Percentiles rank a stretch among this genome's conserved stretches.
phyloP scores from a whole-genome alignment of 1,140 invertebrate genomes.

The Ceratoteleas bidentatus region DNA sequence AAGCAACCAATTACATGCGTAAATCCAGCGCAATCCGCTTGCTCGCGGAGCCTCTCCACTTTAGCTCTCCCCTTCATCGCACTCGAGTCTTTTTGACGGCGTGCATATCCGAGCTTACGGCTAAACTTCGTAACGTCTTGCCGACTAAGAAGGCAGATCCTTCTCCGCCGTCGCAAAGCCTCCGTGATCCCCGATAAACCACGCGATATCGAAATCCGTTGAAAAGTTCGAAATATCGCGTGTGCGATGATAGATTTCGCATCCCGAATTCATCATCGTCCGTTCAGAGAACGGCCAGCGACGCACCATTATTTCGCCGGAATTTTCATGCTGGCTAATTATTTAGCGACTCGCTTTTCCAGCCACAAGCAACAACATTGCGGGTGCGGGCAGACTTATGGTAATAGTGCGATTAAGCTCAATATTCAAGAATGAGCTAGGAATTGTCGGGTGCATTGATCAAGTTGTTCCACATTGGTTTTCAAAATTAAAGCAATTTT shows the following conservation, averaged over 20 bases:
- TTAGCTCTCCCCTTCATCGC: slow-evolving; percentile 45
- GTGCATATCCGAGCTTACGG: slow-evolving; percentile 47
- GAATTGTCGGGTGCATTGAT: no score
- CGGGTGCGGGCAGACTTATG: neutral
- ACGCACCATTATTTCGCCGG: neutral
- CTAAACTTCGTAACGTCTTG: slow-evolving; percentile 53
- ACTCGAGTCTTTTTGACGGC: slow-evolving; percentile 42
- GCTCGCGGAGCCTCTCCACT: slow-evolving; percentile 39
- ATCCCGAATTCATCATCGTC: slow-evolving; percentile 1
- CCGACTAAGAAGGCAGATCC: slow-evolving; percentile 33
- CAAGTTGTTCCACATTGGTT: no score
- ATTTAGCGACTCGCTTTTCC: no score
- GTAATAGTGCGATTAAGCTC: no score
- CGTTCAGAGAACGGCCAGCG: neutral
- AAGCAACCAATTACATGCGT: slow-evolving; percentile 62
- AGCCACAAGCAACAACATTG: neutral
- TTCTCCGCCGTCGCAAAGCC: slow-evolving; percentile 32
- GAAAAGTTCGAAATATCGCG: slow-evolving; percentile 44
- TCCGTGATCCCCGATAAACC: slow-evolving; percentile 49
- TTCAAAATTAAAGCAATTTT: no score
- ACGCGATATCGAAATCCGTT: slow-evolving; percentile 34
- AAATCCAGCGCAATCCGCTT: slow-evolving; percentile 55
- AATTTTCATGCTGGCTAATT: neutral
- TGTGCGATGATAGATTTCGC: slow-evolving; percentile 29
- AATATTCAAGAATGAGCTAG: no score